Conservation (phyloP, 2,888 invertebrate genomes). For the Chesias legatella region DNA sequence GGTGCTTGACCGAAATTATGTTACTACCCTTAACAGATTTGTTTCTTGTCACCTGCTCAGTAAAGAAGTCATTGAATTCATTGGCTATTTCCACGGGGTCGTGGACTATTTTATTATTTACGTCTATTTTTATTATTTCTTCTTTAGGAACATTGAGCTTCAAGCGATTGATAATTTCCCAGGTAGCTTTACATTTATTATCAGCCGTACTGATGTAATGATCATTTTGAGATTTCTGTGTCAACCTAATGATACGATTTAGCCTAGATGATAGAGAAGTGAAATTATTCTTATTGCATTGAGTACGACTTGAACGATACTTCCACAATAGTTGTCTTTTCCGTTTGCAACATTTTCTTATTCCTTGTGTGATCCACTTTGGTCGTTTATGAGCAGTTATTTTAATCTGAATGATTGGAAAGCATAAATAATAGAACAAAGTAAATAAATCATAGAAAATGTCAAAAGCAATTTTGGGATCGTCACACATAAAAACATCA, state of each 20-base stretch:
- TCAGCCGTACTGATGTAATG: neutral
- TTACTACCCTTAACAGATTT: neutral
- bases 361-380: conserved; percentile 5
- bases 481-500: neutral
- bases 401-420: conserved; percentile 1
- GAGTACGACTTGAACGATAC: neutral
- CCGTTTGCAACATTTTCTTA: neutral
- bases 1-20: neutral
- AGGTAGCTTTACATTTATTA: conserved; percentile 7
- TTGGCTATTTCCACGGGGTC: conserved; percentile 5
- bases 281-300: neutral
- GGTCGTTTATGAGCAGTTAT: neutral
- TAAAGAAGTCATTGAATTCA: conserved; percentile 9
- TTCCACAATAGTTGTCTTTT: conserved; percentile 6
- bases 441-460: neutral
- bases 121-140: neutral
- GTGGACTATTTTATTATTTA: neutral
- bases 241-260: conserved; percentile 2
- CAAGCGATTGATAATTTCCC: conserved; percentile 5
- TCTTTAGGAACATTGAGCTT: conserved; percentile 4
- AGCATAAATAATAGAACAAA: conserved; percentile 6
- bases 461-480: neutral
- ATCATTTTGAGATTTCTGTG: conserved; percentile 5
- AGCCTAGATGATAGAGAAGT: neutral
- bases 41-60: neutral